Base-by-base conservation (phyloP, 1,140 invertebrate species). In the Drosophila arizonae region DNA sequence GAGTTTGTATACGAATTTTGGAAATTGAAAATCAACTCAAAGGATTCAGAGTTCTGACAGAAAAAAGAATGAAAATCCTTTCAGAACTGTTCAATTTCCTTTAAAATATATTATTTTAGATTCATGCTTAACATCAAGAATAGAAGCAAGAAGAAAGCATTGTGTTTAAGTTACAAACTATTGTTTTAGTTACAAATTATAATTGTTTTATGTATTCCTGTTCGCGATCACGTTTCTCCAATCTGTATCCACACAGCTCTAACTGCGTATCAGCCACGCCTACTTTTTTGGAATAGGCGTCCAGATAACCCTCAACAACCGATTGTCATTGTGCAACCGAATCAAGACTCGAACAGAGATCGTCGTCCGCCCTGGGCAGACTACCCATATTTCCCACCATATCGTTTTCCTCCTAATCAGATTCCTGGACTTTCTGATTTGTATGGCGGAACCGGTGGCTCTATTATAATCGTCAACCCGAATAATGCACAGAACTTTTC, bases 401-500 rank as follows among this genome's bases (percentile, higher is more conserved):
- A 11, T 1, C 77, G 65, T 43, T n/a, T n/a, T 41, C 77, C 69
- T 0, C 66, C 43, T 1, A 63, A 17, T 1, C 51, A 24, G n/a
- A 46, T 17, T 11, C 54, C 39, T 0, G 77, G 77, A 30, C 11
- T 64, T 11, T 36, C 39, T 6, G 76, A 81, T 0, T 81, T 41
- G 4, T 30, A 3, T 30, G 4, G 4, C 15, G 11, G 17, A 1
- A 1, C 10, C 1, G 67, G 67, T 17, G 48, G 63, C 26, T 71
- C 77, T 6, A 69, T 66, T n/a, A 26, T 89, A 6, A 68, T 89
- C 13, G 45, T 89, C 17, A 89, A 89, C 36, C 86, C 86, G 4
- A 81, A 63, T 45, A 90, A 81, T 52, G 72, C 61, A 10, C 86
- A 88, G 51, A 67, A 68, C n/a, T 51, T 88, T 1, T 71, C 51